Conservation (phyloP, 1,140 invertebrate species). For the Ceratitis capitata region DNA sequence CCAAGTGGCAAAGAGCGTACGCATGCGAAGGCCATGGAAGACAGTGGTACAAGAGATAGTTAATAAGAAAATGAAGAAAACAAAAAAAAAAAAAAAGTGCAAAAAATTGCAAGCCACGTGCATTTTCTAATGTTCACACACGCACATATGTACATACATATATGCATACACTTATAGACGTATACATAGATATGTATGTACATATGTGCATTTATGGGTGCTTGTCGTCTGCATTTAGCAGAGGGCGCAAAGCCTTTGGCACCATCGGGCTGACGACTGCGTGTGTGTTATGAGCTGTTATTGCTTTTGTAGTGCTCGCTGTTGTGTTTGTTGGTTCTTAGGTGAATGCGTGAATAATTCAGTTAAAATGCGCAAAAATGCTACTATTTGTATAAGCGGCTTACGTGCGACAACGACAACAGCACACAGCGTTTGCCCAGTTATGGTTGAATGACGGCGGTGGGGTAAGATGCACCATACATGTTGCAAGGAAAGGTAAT, state of each 20-base stretch:
- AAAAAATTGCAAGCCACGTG: conserved; percentile 9
- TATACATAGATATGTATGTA: not conserved
- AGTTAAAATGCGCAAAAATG: conserved; percentile 39
- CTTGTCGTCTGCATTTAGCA: not conserved
- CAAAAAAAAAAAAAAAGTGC: not conserved
- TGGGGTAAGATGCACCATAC: too few species aligned
- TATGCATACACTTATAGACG: not conserved
- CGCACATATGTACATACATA: not conserved
- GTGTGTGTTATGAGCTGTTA: not conserved
- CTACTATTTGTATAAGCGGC: conserved; percentile 29
- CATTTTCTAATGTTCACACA: not conserved
- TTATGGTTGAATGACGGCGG: too few species aligned
- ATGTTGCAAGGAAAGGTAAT: too few species aligned
- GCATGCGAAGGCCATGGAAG: not conserved
- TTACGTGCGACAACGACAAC: conserved; percentile 1
- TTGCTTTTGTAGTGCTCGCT: not conserved
- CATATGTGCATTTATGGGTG: not conserved
- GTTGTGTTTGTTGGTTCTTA: not conserved
- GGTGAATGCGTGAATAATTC: conserved; percentile 40
- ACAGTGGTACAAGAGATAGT: not conserved
- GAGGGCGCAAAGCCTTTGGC: not conserved
- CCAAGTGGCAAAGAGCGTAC: not conserved
- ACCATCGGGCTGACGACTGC: too few species aligned
- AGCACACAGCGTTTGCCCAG: too few species aligned
- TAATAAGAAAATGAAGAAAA: not conserved